These are phyloP conservation scores for Drosophila incognita DNA, from an alignment of 2,888 invertebrate genomes.

Conservation along the genomic window DNA sequence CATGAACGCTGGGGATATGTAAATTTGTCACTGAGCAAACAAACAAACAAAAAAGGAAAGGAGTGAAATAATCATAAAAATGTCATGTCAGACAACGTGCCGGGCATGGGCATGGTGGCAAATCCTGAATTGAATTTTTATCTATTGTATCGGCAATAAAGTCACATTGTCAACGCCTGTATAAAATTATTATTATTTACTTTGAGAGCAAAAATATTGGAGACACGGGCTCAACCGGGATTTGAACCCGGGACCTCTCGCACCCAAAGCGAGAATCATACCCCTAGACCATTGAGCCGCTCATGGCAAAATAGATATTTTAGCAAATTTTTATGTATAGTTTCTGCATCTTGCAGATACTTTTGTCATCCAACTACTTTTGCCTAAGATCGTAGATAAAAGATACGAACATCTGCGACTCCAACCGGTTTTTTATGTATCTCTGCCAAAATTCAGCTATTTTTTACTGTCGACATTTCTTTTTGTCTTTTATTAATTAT, in stretches of 20 bases:
- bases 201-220: conserved; percentile 5
- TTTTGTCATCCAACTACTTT: conserved; percentile 1
- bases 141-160: conserved; percentile 80
- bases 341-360: conserved; percentile 9
- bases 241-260: conserved; percentile 90
- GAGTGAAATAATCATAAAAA: conserved; percentile 84
- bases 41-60: conserved; percentile 57
- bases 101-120: conserved; percentile 15
- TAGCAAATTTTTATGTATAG: conserved; percentile 21
- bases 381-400: not conserved
- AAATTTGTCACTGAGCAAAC: conserved; percentile 76
- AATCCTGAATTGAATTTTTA: conserved; percentile 85
- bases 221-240: conserved; percentile 87
- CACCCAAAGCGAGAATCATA: conserved; percentile 89
- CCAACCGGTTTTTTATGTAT: conserved; percentile 35
- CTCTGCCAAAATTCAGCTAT: conserved; percentile 5
- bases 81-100: conserved; percentile 55
- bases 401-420: not conserved
- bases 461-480: conserved; percentile 2
- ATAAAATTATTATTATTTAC: conserved; percentile 70
- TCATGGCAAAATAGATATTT: not conserved
- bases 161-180: conserved; percentile 72
- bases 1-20: conserved; percentile 61
- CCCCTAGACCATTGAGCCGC: conserved; percentile 89
- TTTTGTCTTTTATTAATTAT: conserved; percentile 60